phyloP scores from a whole-genome alignment of 2,888 invertebrate genomes.

The Latrodectus hesperus region DNA sequence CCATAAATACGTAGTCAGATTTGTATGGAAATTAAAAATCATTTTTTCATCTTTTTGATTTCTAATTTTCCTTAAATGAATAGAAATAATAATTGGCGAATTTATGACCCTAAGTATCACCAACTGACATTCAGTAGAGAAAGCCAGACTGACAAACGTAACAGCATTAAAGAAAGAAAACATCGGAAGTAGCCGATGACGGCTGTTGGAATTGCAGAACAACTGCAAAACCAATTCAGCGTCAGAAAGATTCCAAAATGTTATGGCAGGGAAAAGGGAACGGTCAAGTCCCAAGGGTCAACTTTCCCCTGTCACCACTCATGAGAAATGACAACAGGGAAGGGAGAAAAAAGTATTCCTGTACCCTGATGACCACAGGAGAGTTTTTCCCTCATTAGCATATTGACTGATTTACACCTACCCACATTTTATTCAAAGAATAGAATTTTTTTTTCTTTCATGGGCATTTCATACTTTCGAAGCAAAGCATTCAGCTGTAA shows the following conservation, averaged over 20 bases:
- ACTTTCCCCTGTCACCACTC: slow-evolving; percentile 64
- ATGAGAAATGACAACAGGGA: slow-evolving; percentile 66
- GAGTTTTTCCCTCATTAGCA: slow-evolving; percentile 39
- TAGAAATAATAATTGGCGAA: no score
- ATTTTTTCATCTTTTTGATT: no score
- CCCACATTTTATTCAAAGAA: background rate
- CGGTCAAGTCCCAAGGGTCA: slow-evolving; percentile 55
- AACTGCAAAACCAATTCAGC: slow-evolving; percentile 3
- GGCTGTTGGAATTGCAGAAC: background rate
- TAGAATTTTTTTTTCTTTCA: background rate
- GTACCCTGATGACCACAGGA: slow-evolving; percentile 46
- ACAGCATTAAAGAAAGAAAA: no score
- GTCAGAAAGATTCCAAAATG: slow-evolving; percentile 13
- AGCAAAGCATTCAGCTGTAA: background rate
- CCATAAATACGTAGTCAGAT: no score
- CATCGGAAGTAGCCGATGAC: background rate
- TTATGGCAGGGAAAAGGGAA: slow-evolving; percentile 7
- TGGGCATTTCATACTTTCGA: background rate
- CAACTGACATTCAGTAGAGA: no score
- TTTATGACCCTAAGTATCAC: no score
- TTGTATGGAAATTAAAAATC: no score
- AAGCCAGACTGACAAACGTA: no score
- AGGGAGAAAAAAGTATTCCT: slow-evolving; percentile 9
- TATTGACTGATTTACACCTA: slow-evolving; percentile 67
- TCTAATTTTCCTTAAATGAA: no score